Base-by-base conservation (phyloP, 2,113 vertebrate genomes). In the Epinephelus lanceolatus region DNA sequence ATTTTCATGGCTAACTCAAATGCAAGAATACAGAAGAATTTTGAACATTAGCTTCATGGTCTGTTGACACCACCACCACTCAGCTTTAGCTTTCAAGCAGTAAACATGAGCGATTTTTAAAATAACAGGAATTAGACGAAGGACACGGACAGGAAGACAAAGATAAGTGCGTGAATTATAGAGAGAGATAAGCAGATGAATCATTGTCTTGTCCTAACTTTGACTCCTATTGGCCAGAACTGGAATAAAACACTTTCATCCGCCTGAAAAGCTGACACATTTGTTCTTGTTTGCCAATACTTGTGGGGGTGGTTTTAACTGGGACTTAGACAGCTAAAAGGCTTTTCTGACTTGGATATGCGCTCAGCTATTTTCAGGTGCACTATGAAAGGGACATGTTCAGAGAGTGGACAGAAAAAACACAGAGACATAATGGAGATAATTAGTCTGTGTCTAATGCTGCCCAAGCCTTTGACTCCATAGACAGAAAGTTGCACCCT, bases 161-260 rank as follows among this genome's bases (percentile, higher is more conserved):
- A 45, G 18, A 56, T 40, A 14, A 19, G 21, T 49, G 1, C 27
- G 49, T 27, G n/a, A 65, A 27, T 65, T 65, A 45, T 15, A 21
- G 33, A 56, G 61, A 45, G 15, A 55, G 33, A 76, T 14, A 45
- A 56, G n/a, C 17, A 66, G 37, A 76, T 47, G 51, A n/a, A 47
- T 76, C 62, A 47, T 25, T 17, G 37, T 56, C 61, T 66, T 21
- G 51, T 66, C 62, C 52, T n/a, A 21, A 66, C 61, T 42, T 18
- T 30, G 17, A 56, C 23, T 56, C 23, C 37, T 67, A 11, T 30
- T 57, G 51, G 61, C 45, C 27, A 6, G 61, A 66, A 42, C 5
- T 19, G 33, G 6, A 65, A 45, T 27, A 66, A 66, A 45, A 55
- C 10, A 27, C 49, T 27, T 21, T 65, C 15, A 55, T 19, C 23